A percentile compares a stretch with the other conserved stretches of the same genome.
Evolutionary conservation across 2,888 invertebrate genomes (phyloP).

Genomic region (Ennomos erosarius): DNA sequence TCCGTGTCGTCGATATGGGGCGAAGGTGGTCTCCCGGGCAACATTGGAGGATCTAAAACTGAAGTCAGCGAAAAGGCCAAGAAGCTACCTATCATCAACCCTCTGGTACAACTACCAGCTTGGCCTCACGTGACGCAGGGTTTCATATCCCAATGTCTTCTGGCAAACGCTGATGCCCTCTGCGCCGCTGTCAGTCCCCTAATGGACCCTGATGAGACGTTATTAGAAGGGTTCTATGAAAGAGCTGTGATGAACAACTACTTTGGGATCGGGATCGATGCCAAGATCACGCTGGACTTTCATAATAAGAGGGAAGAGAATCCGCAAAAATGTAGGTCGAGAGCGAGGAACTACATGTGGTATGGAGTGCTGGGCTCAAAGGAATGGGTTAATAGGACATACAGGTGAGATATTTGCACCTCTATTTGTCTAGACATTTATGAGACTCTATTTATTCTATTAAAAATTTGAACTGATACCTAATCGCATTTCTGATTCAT

Average conservation of each 20-base stretch:
- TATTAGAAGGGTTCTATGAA: slow-evolving; percentile 95
- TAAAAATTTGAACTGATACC: too few species aligned
- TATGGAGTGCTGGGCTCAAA: slow-evolving; percentile 93
- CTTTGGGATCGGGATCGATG: slow-evolving; percentile 99
- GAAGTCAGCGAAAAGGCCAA: slow-evolving; percentile 87
- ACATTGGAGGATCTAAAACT: slow-evolving; percentile 53
- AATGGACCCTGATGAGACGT: slow-evolving; percentile 96
- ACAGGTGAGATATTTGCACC: slow-evolving; percentile 82
- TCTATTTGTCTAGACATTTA: neutral
- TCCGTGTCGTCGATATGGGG: slow-evolving; percentile 84
- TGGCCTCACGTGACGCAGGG: slow-evolving; percentile 94
- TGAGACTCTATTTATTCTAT: too few species aligned
- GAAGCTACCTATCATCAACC: slow-evolving; percentile 95
- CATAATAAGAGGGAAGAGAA: slow-evolving; percentile 98
- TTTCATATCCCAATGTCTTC: slow-evolving; percentile 96
- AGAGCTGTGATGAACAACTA: slow-evolving; percentile 99
- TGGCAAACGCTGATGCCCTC: slow-evolving; percentile 98
- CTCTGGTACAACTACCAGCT: slow-evolving; percentile 92
- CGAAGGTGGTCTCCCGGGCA: slow-evolving; percentile 62
- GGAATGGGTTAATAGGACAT: slow-evolving; percentile 94
- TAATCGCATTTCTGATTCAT: too few species aligned
- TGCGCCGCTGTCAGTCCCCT: slow-evolving; percentile 98
- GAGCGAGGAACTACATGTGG: slow-evolving; percentile 99
- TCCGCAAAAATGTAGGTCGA: slow-evolving; percentile 97
- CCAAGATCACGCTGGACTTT: slow-evolving; percentile 98